Base-by-base conservation (phyloP, 2,113 vertebrate species). In the Arvicanthis niloticus region DNA sequence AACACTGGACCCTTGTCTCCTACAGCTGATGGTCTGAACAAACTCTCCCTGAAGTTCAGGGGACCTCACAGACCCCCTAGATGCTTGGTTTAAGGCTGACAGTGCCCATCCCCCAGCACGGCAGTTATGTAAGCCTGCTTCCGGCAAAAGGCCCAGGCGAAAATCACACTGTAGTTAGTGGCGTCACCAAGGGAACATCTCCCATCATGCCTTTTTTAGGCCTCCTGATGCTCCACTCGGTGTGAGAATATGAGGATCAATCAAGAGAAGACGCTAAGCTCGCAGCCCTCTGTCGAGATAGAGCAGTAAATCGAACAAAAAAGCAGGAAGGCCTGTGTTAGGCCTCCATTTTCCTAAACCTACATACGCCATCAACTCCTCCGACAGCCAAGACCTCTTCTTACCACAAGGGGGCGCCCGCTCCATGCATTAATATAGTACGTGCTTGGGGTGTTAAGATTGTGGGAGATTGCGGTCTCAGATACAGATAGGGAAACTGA, bases 351-450 rank as follows among this genome's bases (percentile, higher is more conserved):
- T 42, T 21, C 24, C 2, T 22, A 4, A 60, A 15, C 24, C 65
- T 37, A 31, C 42, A 10, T 3, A 65, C 26, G 37, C 0, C 0
- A 24, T 42, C 65, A 22, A 9, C 31, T 26, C 17, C 80, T 16
- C 29, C 37, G 45, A 42, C 68, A 1, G 34, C 67, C 91, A 65
- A 1, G 16, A 16, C 65, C 34, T 19, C 0, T 29, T 29, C 9
- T 48, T 3, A 29, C 97, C 97, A 96, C 94, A 1, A 96, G 97
- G 91, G 86, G 97, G 96, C 80, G 34, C 75, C 4, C 12, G 9
- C 5, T 12, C 56, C 96, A 40, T 37, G 48, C 51, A 1, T 70
- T 84, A 91, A 16, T 31, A 21, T 13, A 42, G 29, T 37, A 56
- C 10, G 1, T 16, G 6, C 13, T 87, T 45, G 86, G 1, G 24